A percentile compares a stretch with the other conserved stretches of the same genome.
Evolutionary conservation across 2,888 invertebrate genomes (phyloP).

Genomic region (Drosophila meridionalis): DNA sequence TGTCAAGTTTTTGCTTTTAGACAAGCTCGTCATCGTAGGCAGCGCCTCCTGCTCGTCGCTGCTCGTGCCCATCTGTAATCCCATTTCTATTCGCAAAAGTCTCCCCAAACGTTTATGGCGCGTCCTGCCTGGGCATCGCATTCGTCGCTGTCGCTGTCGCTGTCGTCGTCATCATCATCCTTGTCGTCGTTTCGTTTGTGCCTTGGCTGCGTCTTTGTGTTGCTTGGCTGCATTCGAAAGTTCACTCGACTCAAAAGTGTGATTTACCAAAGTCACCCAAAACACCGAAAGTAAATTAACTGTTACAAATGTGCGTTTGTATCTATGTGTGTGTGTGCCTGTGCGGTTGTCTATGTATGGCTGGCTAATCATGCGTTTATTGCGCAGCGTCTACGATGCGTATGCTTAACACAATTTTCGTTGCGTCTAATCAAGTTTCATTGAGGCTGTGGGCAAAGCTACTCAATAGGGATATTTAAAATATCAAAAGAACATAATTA

Average conservation of each 20-base stretch:
- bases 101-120: constrained; percentile 16
- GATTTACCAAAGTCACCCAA: constrained; percentile 68
- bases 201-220: constrained; percentile 31
- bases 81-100: constrained; percentile 6
- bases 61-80: constrained; percentile 29
- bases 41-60: constrained; percentile 1
- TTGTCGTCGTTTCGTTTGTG: constrained; percentile 35
- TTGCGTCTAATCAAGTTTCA: constrained; percentile 38
- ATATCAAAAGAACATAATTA: constrained; percentile 12
- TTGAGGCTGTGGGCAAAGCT: constrained; percentile 13
- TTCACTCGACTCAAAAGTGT: constrained; percentile 53
- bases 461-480: constrained; percentile 23
- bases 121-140: constrained; percentile 9
- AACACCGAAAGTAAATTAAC: constrained; percentile 73
- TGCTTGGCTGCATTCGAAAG: constrained; percentile 52
- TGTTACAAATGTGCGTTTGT: constrained; percentile 57
- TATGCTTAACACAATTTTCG: constrained; percentile 38
- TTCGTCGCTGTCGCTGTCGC: background rate
- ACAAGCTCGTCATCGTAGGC: constrained; percentile 41
- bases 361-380: constrained; percentile 48
- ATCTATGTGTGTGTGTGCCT: constrained; percentile 13
- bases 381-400: constrained; percentile 37
- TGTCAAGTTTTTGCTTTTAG: constrained; percentile 73
- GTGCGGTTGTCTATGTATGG: constrained; percentile 17
- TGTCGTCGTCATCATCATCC: constrained; percentile 14